Base-by-base conservation (phyloP, 2,888 invertebrate species). In the Anthophora plumipes region DNA sequence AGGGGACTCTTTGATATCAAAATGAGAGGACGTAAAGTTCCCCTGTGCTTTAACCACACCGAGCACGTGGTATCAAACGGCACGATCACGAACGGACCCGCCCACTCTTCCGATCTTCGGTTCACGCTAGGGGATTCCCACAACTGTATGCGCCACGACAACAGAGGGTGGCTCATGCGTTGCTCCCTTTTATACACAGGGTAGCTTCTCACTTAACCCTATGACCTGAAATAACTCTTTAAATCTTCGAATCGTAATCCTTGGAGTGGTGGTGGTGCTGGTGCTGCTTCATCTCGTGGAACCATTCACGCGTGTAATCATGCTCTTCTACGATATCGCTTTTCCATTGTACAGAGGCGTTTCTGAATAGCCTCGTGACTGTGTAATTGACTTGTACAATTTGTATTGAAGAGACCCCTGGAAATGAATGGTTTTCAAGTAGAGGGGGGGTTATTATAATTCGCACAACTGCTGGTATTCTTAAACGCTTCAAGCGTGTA, bases 11-110 rank as follows among this genome's bases (percentile, higher is more conserved):
- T 89, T 89, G 89, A 89, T 88, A 88, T 88, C 77, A 85, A 87
- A 89, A 86, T 82, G 84, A 84, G 82, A 84, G 80, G 68, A 66
- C 77, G 74, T 52, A 37, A 68, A 66, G 74, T 61, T 60, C 77
- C 85, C 77, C 75, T 86, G 80, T 80, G 79, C 84, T 80, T 86
- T 77, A 84, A 82, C 78, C 74, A 46, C 74, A 63, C 63, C 64
- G 73, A 86, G 82, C 85, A 86, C 85, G 85, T 86, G 85, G 85
- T 86, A 86, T 86, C 85, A 86, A 86, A 86, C 84, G 83, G 68
- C 68, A 77, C 82, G 77, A 84, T 78, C 78, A 48, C 74, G 52
- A 50, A 83, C 57, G 48, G 66, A 46, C 57, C 80, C 82, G 73
- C 81, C 81, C 77, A 77, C 81, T 60, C 82, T 81, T 77, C 73